Percentiles rank a stretch among this genome's conserved stretches.
Conservation (phyloP, 2,113 vertebrate genomes). For the Elanoides forficatus region DNA sequence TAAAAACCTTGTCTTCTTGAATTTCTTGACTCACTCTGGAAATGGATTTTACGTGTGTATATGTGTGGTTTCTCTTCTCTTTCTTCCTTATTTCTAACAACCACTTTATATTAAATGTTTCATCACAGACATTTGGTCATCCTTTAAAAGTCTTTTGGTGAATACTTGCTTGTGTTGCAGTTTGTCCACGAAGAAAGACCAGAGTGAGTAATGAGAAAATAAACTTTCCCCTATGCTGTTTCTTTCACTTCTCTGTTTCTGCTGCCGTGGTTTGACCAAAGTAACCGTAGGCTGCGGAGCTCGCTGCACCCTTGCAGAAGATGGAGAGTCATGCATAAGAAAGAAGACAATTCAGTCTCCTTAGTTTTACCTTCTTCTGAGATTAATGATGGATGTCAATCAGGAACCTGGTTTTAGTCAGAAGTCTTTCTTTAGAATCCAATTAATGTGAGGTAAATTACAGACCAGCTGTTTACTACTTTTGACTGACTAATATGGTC, state of each 20-base stretch:
- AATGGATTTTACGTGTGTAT: neutral
- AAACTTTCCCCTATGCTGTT: neutral
- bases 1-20: neutral
- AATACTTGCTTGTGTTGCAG: constrained; percentile 20
- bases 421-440: neutral
- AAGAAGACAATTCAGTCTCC: neutral
- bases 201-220: constrained; percentile 23
- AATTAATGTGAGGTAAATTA: neutral
- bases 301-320: neutral
- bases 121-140: neutral
- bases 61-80: neutral
- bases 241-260: neutral
- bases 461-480: neutral
- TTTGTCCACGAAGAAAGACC: neutral
- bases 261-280: neutral
- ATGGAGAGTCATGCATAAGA: neutral
- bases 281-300: neutral
- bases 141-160: neutral
- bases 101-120: neutral
- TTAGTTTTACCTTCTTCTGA: neutral
- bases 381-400: neutral
- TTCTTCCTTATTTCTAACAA: neutral
- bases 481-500: neutral
- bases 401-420: neutral
- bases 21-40: neutral